Conservation (phyloP, 1,140 invertebrate species). For the Wasmannia auropunctata region DNA sequence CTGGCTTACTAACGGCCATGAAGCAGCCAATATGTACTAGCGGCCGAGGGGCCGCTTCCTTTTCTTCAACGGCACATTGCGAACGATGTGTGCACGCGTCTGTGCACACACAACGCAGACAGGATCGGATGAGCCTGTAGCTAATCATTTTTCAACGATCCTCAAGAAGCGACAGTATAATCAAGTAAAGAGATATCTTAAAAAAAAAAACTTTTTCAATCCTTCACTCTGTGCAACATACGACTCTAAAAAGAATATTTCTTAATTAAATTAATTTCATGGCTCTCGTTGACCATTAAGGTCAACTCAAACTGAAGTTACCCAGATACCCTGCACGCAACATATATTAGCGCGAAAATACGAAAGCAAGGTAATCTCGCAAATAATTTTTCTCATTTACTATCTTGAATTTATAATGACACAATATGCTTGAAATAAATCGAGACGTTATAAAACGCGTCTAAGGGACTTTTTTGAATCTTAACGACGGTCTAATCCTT, state of each 20-base stretch:
- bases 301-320: not conserved
- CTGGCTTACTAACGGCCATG: conserved; percentile 55
- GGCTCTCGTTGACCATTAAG: not conserved
- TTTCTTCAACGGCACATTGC: conserved; percentile 62
- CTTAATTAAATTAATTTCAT: not conserved
- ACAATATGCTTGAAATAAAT: conserved; percentile 48
- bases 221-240: not conserved
- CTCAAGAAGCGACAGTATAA: not conserved
- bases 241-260: not conserved
- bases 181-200: not conserved
- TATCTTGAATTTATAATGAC: conserved; percentile 33
- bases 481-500: not conserved
- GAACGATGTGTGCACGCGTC: conserved; percentile 58
- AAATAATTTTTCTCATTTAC: conserved; percentile 55
- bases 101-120: conserved; percentile 39
- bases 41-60: conserved; percentile 68
- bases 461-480: not conserved
- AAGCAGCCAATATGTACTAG: conserved; percentile 63
- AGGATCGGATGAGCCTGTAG: not conserved
- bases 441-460: not conserved
- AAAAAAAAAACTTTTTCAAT: not conserved
- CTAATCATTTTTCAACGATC: conserved; percentile 20
- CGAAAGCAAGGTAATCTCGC: conserved; percentile 62
- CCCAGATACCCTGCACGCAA: not conserved
- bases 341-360: conserved; percentile 60